Evolutionary conservation across 2,113 vertebrate species (phyloP), one percentile per base, ranked within the genome.

Genomic region (Mellivora capensis): DNA sequence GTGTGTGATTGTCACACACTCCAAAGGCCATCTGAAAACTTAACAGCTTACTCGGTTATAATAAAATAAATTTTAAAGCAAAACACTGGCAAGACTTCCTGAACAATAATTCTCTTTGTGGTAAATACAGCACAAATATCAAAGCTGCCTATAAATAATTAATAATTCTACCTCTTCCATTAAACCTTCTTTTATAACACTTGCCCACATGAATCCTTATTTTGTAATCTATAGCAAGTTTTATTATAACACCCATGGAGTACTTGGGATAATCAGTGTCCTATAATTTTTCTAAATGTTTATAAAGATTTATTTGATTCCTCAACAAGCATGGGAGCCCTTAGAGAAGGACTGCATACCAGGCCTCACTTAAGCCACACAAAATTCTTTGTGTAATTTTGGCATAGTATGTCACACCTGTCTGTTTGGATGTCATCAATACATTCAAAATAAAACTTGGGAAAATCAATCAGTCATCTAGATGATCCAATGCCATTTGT

Each of bases 71-170:
- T 79, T 94, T 96, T 74, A 94, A 83, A 47, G 84, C 44, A 93
- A 90, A 77, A 90, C n/a, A 37, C 61, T 47, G 14, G 54, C 47
- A 95, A 25, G 29, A 87, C 87, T 61, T 67, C 47, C 44, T 57
- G 44, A 94, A 87, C 0, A 72, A 37, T 62, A 74, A 57, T 97
- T 93, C 7, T 44, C 47, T 87, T 91, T 84, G 49, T 84, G 31
- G 4, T 80, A 83, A 96, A 86, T 39, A 42, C 12, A 96, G n/a
- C 18, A 90, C 54, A 95, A 62, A 94, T 95, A 93, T 87, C 57
- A 81, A 95, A 93, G 31, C 8, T 59, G 17, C 17, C 59, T 67
- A 37, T 69, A 72, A 79, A 83, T 72, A 74, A 79, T 49, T 85
- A 93, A 80, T 69, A 62, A 87, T 42, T 61, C 69, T 91, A 81